These are phyloP conservation scores for Archivesica marissinica DNA, from an alignment of 1,140 invertebrate genomes.

Conservation along the genomic window DNA sequence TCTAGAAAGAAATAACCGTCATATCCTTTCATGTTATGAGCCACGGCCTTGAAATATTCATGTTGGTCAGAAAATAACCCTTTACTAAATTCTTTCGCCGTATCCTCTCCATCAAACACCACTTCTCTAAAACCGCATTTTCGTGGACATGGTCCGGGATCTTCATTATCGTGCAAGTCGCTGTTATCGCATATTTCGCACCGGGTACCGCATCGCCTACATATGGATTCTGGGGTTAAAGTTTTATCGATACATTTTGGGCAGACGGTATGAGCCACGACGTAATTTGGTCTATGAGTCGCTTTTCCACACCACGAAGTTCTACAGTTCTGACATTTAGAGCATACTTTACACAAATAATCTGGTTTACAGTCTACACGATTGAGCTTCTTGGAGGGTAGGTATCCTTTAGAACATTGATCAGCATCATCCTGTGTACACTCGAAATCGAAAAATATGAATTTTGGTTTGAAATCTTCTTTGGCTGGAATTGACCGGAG, in stretches of 20 bases:
- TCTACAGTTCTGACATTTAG: conserved; percentile 26
- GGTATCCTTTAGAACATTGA: too few species aligned
- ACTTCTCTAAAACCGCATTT: conserved; percentile 46
- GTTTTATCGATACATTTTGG: too few species aligned
- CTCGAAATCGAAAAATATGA: too few species aligned
- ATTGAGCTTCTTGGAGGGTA: not conserved
- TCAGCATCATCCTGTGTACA: not conserved
- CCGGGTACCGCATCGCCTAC: too few species aligned
- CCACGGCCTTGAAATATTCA: conserved; percentile 23
- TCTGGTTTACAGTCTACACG: not conserved
- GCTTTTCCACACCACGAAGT: conserved; percentile 14
- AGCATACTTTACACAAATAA: not conserved
- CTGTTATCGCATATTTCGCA: too few species aligned
- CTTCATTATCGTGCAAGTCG: too few species aligned
- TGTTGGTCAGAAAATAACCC: conserved; percentile 33
- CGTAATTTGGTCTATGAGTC: not conserved
- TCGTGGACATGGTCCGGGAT: not conserved
- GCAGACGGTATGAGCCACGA: too few species aligned
- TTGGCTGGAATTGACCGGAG: too few species aligned
- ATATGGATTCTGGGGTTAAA: too few species aligned
- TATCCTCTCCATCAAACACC: not conserved
- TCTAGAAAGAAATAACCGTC: conserved; percentile 36
- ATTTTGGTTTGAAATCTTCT: not conserved
- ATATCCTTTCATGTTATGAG: too few species aligned
- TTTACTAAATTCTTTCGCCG: not conserved